A percentile compares a stretch with the other conserved stretches of the same genome.
Conservation (phyloP, 2,113 vertebrate species). For the Zosterops lateralis region DNA sequence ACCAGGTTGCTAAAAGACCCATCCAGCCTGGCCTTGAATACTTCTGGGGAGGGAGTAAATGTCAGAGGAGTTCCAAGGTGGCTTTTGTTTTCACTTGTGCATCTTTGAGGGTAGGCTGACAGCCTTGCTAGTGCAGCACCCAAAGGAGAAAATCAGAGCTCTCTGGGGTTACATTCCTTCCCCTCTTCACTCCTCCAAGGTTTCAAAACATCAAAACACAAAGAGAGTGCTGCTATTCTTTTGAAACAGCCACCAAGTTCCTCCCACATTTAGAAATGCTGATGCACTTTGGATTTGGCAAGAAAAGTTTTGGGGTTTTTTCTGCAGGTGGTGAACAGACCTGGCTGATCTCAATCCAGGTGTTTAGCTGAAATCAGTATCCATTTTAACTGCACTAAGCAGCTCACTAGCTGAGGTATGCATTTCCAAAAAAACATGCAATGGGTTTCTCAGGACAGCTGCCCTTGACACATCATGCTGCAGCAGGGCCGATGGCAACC, state of each 20-base stretch:
- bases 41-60: background rate
- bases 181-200: rapidly evolving
- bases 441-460: background rate
- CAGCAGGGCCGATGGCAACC: background rate
- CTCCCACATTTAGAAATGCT: background rate
- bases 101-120: background rate
- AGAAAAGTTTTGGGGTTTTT: background rate
- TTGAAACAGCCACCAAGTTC: background rate
- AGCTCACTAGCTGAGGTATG: background rate
- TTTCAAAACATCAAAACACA: background rate
- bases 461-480: background rate
- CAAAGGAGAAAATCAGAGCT: background rate
- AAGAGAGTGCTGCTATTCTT: background rate
- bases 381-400: background rate
- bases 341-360: background rate
- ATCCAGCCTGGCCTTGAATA: background rate
- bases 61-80: background rate
- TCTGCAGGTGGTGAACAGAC: background rate
- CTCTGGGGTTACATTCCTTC: background rate
- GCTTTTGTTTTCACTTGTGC: background rate
- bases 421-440: background rate
- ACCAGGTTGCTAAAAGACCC: background rate
- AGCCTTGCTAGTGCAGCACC: background rate
- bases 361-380: background rate
- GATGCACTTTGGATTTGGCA: background rate